These are phyloP conservation scores for Neodontobutis hainanensis DNA, from an alignment of 2,113 vertebrate species.

Conservation along the genomic window DNA sequence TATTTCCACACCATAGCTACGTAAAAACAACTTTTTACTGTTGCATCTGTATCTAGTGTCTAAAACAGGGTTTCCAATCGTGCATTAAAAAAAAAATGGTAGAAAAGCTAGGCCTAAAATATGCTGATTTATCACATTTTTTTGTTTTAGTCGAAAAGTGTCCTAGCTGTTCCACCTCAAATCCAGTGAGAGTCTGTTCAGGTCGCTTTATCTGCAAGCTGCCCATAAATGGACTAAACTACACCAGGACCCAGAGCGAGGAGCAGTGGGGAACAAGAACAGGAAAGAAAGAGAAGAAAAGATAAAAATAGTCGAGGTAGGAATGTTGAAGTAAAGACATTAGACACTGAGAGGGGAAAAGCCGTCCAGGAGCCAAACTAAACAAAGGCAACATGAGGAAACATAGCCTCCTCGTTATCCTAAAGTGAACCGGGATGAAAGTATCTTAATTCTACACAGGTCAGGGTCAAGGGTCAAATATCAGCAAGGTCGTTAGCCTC, in stretches of 20 bases:
- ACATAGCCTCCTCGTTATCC: conserved; percentile 3
- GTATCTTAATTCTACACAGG: conserved; percentile 6
- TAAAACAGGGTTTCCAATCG: too few species aligned
- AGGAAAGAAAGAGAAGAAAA: neutral
- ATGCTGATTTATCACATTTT: neutral
- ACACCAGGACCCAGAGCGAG: neutral
- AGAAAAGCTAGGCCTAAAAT: too few species aligned
- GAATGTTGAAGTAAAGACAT: conserved; percentile 31
- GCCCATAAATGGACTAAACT: conserved; percentile 61
- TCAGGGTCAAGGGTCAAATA: conserved; percentile 13
- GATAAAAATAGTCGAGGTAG: conserved; percentile 33
- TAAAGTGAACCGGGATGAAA: neutral
- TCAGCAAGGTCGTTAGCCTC: neutral
- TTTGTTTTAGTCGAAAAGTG: neutral
- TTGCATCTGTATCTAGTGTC: too few species aligned
- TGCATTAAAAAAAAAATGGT: too few species aligned
- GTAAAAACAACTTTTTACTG: too few species aligned
- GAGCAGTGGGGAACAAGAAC: neutral
- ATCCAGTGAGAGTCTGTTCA: conserved; percentile 21
- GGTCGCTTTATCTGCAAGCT: conserved; percentile 15
- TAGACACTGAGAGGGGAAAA: conserved; percentile 10
- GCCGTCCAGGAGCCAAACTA: conserved; percentile 30
- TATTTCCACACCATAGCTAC: too few species aligned
- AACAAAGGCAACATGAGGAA: conserved; percentile 48
- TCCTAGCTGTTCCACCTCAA: conserved; percentile 24